Evolutionary conservation across 2,888 invertebrate genomes (phyloP).

Genomic region (Candidula unifasciata): DNA sequence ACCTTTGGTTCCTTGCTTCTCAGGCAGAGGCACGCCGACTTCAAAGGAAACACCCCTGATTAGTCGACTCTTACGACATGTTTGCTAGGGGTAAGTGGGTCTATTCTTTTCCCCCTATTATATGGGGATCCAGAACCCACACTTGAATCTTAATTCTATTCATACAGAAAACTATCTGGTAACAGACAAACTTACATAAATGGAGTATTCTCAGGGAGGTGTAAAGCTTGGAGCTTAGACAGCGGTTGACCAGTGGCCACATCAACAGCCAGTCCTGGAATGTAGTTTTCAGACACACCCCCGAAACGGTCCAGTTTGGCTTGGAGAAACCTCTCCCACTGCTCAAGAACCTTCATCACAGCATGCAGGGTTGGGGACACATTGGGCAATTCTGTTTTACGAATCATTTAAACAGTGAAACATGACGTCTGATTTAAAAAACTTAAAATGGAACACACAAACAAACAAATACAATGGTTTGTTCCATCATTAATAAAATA

Average conservation of each 20-base stretch:
- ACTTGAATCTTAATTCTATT: too few relatives aligned
- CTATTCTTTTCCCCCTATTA: too few relatives aligned
- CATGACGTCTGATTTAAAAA: neutral
- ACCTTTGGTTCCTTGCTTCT: too few relatives aligned
- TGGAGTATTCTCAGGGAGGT: conserved; percentile 96
- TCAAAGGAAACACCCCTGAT: too few relatives aligned
- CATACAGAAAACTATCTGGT: neutral
- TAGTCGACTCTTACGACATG: too few relatives aligned
- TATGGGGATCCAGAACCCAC: too few relatives aligned
- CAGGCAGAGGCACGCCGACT: too few relatives aligned
- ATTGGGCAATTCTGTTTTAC: conserved; percentile 88
- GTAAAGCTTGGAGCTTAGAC: conserved; percentile 92
- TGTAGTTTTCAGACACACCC: conserved; percentile 90
- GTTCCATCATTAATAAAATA: too few relatives aligned
- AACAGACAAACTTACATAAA: conserved; percentile 83
- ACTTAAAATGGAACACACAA: too few relatives aligned
- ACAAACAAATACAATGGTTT: too few relatives aligned
- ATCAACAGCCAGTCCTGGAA: conserved; percentile 90
- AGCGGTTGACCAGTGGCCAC: conserved; percentile 84
- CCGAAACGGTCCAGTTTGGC: conserved; percentile 85
- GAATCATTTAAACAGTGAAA: neutral
- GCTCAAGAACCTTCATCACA: conserved; percentile 88
- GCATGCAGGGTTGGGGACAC: conserved; percentile 95
- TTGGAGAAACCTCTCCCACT: conserved; percentile 91
- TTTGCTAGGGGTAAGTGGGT: too few relatives aligned